phyloP scores from a whole-genome alignment of 2,113 vertebrate species.

The Pluvialis apricaria region DNA sequence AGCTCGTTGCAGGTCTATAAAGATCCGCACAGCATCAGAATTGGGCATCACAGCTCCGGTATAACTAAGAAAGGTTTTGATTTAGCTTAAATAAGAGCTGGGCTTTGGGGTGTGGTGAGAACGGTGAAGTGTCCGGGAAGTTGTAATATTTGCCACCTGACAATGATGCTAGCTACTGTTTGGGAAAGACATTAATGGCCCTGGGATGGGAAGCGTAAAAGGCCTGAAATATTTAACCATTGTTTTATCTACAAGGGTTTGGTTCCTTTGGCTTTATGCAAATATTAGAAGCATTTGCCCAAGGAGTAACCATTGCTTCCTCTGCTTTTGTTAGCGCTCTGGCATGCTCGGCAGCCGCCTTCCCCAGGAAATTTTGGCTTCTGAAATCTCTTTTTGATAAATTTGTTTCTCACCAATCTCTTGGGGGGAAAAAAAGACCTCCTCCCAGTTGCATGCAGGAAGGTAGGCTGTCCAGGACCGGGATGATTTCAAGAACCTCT shows the following conservation, averaged over 20 bases:
- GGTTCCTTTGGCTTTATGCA: not conserved
- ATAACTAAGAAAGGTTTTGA: not conserved
- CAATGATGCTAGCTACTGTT: not conserved
- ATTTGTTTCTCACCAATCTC: not conserved
- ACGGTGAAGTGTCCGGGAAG: not conserved
- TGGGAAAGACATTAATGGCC: not conserved
- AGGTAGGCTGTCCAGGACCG: not conserved
- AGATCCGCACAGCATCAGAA: not conserved
- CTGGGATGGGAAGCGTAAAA: fast-evolving
- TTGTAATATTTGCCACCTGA: not conserved
- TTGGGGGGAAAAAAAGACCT: not conserved
- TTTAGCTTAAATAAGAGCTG: not conserved
- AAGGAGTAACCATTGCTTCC: not conserved
- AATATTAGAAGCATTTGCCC: not conserved
- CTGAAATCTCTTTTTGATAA: not conserved
- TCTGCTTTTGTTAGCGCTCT: not conserved
- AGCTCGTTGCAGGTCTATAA: not conserved
- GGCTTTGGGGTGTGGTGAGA: not conserved
- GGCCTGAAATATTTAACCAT: not conserved
- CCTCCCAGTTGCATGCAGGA: not conserved
- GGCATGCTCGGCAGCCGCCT: not conserved
- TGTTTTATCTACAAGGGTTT: not conserved
- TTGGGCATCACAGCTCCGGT: not conserved
- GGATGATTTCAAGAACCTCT: not conserved
- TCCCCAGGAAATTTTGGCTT: not conserved